Evolutionary conservation across 2,797 vertebrate species (phyloP).

Genomic region (Oreortyx pictus): DNA sequence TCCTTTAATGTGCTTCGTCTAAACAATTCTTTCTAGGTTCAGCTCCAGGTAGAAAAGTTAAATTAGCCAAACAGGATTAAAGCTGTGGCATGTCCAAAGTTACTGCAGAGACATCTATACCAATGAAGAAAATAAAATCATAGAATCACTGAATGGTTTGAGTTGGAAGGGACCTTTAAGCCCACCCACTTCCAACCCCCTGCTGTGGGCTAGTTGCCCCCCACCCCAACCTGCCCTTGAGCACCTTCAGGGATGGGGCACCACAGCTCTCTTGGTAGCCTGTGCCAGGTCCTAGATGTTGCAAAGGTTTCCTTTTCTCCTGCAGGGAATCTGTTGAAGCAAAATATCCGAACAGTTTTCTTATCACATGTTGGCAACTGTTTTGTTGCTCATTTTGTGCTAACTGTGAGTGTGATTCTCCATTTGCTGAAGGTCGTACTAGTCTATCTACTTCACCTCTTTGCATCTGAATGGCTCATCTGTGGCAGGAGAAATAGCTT

Average conservation of each 20-base stretch:
- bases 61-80: conserved; percentile 19
- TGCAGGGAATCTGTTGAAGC: neutral
- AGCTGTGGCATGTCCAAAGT: neutral
- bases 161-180: too few relatives aligned
- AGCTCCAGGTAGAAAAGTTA: conserved; percentile 1
- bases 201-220: too few relatives aligned
- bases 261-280: too few relatives aligned
- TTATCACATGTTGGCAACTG: neutral
- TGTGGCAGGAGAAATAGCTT: neutral
- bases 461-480: neutral
- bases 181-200: too few relatives aligned
- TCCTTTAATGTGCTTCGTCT: neutral
- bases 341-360: neutral
- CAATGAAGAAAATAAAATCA: neutral
- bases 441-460: neutral
- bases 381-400: neutral
- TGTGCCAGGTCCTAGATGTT: neutral
- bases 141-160: too few relatives aligned
- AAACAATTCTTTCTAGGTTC: conserved; percentile 44
- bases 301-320: neutral
- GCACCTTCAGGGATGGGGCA: too few relatives aligned
- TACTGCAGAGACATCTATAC: neutral
- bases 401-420: neutral
- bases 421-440: neutral
- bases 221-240: too few relatives aligned